Evolutionary conservation across 2,797 vertebrate genomes (phyloP).

Genomic region (Sebastes kiyomatsui): DNA sequence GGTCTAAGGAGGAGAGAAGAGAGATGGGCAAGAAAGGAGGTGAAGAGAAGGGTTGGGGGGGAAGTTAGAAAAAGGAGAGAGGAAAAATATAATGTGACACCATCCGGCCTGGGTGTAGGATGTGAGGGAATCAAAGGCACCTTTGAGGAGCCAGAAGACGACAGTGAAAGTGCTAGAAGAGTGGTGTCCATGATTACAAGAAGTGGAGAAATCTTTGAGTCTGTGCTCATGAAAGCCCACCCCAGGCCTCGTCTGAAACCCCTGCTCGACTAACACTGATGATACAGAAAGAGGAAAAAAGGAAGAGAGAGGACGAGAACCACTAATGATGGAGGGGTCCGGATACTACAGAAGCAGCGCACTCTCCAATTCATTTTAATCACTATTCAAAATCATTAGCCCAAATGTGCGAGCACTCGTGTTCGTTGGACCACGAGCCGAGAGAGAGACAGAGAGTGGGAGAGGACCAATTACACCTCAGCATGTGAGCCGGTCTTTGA

Average conservation of each 20-base stretch:
- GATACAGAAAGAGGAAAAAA: constrained; percentile 58
- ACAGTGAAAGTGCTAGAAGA: constrained; percentile 74
- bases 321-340: constrained; percentile 81
- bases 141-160: constrained; percentile 80
- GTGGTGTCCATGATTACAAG: constrained; percentile 86
- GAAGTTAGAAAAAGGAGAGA: constrained; percentile 25
- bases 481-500: constrained; percentile 66
- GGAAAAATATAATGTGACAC: constrained; percentile 73
- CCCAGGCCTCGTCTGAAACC: constrained; percentile 76
- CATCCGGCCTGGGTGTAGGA: constrained; percentile 68
- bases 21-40: constrained; percentile 25
- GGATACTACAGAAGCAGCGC: constrained; percentile 67
- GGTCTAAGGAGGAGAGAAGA: constrained; percentile 35
- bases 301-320: constrained; percentile 55
- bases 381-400: constrained; percentile 80
- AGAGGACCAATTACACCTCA: constrained; percentile 76
- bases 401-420: constrained; percentile 63
- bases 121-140: constrained; percentile 81
- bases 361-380: constrained; percentile 83
- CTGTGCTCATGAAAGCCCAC: constrained; percentile 79
- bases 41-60: constrained; percentile 7
- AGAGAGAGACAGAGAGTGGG: constrained; percentile 44
- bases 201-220: constrained; percentile 81
- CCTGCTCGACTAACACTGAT: constrained; percentile 68
- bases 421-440: constrained; percentile 56